Conservation (phyloP, 2,113 vertebrate species). For the Naja naja region DNA sequence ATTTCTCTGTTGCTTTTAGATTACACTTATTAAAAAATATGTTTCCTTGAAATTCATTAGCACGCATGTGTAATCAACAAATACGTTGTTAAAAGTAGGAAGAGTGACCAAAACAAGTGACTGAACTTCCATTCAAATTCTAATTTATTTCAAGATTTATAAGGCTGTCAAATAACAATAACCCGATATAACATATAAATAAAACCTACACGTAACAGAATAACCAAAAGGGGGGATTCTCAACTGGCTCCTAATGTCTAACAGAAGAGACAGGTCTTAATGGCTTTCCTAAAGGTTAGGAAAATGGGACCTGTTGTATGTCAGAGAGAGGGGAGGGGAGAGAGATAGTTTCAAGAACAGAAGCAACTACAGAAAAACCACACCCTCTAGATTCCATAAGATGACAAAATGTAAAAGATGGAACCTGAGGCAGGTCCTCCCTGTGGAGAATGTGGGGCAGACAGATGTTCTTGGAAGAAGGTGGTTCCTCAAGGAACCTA, state of each 20-base stretch:
- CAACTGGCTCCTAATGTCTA: background rate
- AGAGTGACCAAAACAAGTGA: background rate
- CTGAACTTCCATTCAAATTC: background rate
- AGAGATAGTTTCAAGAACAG: background rate
- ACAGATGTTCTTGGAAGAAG: background rate
- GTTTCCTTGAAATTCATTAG: background rate
- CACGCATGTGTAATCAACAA: background rate
- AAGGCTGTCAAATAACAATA: background rate
- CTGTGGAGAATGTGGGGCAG: background rate
- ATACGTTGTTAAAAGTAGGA: background rate
- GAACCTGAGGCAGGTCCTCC: background rate
- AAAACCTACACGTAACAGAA: background rate
- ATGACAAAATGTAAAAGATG: background rate
- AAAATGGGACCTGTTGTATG: background rate
- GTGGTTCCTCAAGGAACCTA: background rate
- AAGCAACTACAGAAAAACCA: background rate
- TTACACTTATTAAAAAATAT: background rate
- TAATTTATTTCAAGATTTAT: background rate
- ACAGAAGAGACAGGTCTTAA: background rate
- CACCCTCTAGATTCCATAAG: background rate
- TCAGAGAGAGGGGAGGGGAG: background rate
- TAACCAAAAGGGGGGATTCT: background rate
- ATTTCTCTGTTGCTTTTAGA: slow-evolving; percentile 20
- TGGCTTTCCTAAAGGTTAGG: background rate
- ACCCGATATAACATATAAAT: background rate